A percentile compares a stretch with the other conserved stretches of the same genome.
phyloP scores from a whole-genome alignment of 2,888 invertebrate genomes.

The Ennomos erosarius region DNA sequence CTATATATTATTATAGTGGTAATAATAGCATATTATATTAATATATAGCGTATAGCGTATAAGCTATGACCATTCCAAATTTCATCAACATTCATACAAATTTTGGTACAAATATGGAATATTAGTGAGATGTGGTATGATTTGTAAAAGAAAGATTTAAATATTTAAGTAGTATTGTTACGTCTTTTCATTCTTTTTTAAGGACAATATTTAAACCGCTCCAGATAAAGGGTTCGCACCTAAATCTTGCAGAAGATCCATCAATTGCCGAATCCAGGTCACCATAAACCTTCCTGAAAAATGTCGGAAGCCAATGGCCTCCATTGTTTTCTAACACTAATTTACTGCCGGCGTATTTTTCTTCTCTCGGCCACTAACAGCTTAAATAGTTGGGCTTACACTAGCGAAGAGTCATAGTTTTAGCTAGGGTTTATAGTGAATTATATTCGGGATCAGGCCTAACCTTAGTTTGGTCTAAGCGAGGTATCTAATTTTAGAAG shows the following conservation, averaged over 20 bases:
- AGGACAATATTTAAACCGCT: slow-evolving; percentile 1
- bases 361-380: slow-evolving; percentile 37
- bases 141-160: too few relatives aligned
- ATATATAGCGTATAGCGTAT: too few relatives aligned
- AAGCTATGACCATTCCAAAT: too few relatives aligned
- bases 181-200: too few relatives aligned
- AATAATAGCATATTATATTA: too few relatives aligned
- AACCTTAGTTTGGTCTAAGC: too few relatives aligned
- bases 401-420: slow-evolving; percentile 8
- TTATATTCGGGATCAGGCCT: slow-evolving; percentile 4
- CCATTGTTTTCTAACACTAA: slow-evolving; percentile 60
- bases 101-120: too few relatives aligned
- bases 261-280: slow-evolving; percentile 39
- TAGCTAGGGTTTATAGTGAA: slow-evolving; percentile 10
- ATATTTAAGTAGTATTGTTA: too few relatives aligned
- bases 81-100: too few relatives aligned
- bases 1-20: too few relatives aligned
- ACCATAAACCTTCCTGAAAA: slow-evolving; percentile 49
- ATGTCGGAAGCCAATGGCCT: slow-evolving; percentile 45
- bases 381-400: slow-evolving; percentile 47
- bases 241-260: slow-evolving; percentile 24
- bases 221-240: slow-evolving; percentile 16
- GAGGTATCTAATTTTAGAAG: too few relatives aligned
- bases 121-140: too few relatives aligned
- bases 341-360: slow-evolving; percentile 59